A percentile compares a stretch with the other conserved stretches of the same genome.
Conservation (phyloP, 2,113 vertebrate genomes). For the Tachysurus fulvidraco region DNA sequence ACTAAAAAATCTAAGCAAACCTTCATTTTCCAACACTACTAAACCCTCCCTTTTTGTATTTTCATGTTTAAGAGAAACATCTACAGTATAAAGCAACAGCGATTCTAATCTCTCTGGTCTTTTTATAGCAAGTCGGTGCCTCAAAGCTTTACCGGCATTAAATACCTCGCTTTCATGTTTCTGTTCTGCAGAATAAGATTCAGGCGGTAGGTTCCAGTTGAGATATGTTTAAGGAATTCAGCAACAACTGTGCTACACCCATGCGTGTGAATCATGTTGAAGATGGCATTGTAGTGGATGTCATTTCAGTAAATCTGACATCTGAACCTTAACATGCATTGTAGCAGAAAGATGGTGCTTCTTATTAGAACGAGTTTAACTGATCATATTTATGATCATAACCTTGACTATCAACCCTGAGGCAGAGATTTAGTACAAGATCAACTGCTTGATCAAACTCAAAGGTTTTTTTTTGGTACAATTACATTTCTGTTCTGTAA, state of each 20-base stretch:
- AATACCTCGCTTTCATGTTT: neutral
- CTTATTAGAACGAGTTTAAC: conserved; percentile 11
- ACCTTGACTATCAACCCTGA: conserved; percentile 3
- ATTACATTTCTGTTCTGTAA: neutral
- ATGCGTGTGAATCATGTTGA: neutral
- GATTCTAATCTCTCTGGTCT: neutral
- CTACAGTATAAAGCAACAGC: neutral
- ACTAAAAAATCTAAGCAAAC: neutral
- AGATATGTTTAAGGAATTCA: neutral
- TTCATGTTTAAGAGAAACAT: neutral
- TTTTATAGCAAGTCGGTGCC: neutral
- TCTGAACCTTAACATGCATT: neutral
- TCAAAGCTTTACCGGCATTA: neutral
- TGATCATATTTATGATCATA: conserved; percentile 20
- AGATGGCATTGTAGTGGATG: neutral
- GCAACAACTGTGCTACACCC: neutral
- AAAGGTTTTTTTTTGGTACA: neutral
- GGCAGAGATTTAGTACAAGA: neutral
- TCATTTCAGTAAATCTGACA: neutral
- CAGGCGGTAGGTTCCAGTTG: neutral
- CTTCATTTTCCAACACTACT: neutral
- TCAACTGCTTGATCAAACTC: neutral
- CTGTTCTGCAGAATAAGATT: neutral
- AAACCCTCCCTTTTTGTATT: neutral
- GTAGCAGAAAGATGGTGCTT: neutral